Base-by-base conservation (phyloP, 2,113 vertebrate species). In the Petrocephalus zakoni region DNA sequence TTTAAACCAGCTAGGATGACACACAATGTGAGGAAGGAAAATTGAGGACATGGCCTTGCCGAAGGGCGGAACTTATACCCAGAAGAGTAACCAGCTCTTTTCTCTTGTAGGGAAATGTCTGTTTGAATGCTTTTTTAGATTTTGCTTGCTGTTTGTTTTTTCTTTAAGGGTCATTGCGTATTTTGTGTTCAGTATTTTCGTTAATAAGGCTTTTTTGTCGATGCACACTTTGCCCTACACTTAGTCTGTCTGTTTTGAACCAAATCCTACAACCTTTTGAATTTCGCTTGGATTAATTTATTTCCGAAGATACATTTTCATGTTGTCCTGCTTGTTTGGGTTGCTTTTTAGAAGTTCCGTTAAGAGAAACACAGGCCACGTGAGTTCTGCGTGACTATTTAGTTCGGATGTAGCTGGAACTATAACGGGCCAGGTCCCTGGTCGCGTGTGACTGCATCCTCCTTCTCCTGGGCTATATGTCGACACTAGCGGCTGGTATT, bases 151-250 rank as follows among this genome's bases (percentile, higher is more conserved):
- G 75, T 81, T 81, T 49, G 46, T 46, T 49, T 83, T 49, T 83
- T 3, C 81, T 83, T 83, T 46, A 83, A 83, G 81, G 81, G 81
- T 49, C 81, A 83, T 42, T 83, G 46, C 46, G 10, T 49, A 83
- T 83, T 83, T 83, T 83, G 17, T 47, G 81, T 83, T 83, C 81
- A 83, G 72, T 78, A 5, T 78, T 78, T 78, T 78, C 34, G 72
- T 78, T 78, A 78, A 78, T 78, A 42, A 42, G 72, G 72, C 34
- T 42, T 37, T 78, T 78, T 78, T 78, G 72, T 34, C 34, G 34
- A 78, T 19, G 72, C 34, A 78, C 72, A 78, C 29, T 78, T 78
- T 78, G 72, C 42, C 72, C 72, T 21, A 42, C 34, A 42, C 5
- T 4, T 29, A 42, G 0, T 19, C 34, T 34, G 29, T 78, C 72